Evolutionary conservation across 1,140 invertebrate species (phyloP).

Genomic region (Halictus rubicundus): DNA sequence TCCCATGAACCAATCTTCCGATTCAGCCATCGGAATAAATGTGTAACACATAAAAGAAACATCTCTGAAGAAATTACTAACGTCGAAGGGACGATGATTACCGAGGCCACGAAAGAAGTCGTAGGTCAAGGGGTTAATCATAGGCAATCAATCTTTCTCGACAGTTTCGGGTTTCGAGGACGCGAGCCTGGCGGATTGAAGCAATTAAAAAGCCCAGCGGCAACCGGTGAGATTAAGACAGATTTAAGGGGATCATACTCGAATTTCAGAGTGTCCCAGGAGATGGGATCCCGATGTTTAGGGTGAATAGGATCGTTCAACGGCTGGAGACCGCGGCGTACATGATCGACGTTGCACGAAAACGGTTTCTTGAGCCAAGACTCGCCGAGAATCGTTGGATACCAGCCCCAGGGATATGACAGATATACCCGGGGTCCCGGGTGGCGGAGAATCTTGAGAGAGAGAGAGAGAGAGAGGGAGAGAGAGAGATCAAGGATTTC

Average conservation of each 20-base stretch:
- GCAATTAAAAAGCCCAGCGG: conserved; percentile 5
- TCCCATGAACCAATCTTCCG: too few species aligned
- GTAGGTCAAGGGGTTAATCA: neutral
- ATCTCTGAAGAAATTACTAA: too few species aligned
- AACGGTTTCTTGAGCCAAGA: conserved; percentile 32
- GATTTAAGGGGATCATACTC: conserved; percentile 45
- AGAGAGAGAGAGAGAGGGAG: too few species aligned
- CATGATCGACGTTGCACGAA: conserved; percentile 54
- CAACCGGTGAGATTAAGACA: conserved; percentile 50
- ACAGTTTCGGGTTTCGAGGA: neutral
- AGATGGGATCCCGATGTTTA: conserved; percentile 57
- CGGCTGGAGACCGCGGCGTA: conserved; percentile 36
- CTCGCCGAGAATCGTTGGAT: conserved; percentile 53
- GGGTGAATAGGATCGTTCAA: conserved; percentile 40
- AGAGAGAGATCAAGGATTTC: conserved; percentile 48
- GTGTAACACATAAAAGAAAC: too few species aligned
- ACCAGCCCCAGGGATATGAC: conserved; percentile 44
- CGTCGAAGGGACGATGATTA: too few species aligned
- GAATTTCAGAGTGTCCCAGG: conserved; percentile 45
- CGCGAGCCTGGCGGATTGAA: neutral
- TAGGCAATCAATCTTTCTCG: neutral
- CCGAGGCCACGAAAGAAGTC: too few species aligned
- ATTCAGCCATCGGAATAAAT: too few species aligned
- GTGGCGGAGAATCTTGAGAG: conserved; percentile 26
- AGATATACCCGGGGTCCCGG: conserved; percentile 12